Evolutionary conservation across 2,113 vertebrate species (phyloP).

Genomic region (Ploceus nigricollis): DNA sequence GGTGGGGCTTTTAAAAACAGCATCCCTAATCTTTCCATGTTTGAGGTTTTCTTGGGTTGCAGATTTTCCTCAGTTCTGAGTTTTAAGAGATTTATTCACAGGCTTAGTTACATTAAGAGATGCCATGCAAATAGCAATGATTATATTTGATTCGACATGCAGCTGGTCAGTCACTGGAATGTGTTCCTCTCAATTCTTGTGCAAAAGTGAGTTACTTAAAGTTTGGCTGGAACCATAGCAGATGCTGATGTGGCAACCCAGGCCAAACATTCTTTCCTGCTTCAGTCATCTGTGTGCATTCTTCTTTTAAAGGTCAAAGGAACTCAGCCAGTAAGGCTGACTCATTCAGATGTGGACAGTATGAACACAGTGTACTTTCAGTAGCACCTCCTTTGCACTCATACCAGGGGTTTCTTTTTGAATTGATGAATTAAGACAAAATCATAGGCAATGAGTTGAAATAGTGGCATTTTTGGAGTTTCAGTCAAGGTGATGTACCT

Average conservation of each 20-base stretch:
- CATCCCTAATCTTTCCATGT: not conserved
- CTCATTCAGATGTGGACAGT: not conserved
- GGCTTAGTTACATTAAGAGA: not conserved
- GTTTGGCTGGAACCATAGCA: not conserved
- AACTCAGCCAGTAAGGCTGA: constrained; percentile 1
- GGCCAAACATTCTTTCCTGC: constrained; percentile 59
- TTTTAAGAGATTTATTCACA: not conserved
- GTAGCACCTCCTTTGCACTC: not conserved
- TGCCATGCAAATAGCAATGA: not conserved
- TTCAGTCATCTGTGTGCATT: constrained; percentile 19
- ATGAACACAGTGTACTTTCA: not conserved
- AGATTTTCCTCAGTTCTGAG: not conserved
- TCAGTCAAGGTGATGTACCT: not conserved
- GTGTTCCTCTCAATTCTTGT: not conserved
- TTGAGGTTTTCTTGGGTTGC: not conserved
- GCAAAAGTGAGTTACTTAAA: not conserved
- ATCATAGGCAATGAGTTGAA: not conserved
- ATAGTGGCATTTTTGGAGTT: not conserved
- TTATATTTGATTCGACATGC: not conserved
- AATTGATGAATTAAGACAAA: not conserved
- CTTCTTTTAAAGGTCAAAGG: constrained; percentile 64
- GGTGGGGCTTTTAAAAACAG: not conserved
- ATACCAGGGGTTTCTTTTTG: not conserved
- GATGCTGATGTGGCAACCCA: constrained; percentile 64
- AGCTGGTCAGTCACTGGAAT: not conserved